These are phyloP conservation scores for Antheraea yamamai DNA, from an alignment of 2,888 invertebrate species.

Conservation along the genomic window DNA sequence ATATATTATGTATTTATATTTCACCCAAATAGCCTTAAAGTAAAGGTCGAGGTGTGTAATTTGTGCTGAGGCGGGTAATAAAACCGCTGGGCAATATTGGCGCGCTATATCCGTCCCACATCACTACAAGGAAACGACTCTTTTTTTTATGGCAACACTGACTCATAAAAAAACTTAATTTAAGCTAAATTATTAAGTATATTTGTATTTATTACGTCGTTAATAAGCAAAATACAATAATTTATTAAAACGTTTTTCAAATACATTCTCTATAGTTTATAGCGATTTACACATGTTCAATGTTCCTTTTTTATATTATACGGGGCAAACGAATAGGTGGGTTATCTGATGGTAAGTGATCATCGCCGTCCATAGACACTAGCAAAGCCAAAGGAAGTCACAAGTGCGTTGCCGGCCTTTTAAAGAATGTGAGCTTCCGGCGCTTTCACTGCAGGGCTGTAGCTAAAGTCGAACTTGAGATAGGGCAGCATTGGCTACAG, in stretches of 20 bases:
- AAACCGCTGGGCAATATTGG: conserved; percentile 9
- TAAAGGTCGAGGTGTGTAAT: conserved; percentile 10
- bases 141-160: neutral
- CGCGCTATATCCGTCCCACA: neutral
- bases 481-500: no score
- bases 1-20: conserved; percentile 6
- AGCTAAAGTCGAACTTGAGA: no score
- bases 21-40: conserved; percentile 3
- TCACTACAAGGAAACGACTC: conserved; percentile 7
- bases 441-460: no score
- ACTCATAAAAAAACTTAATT: neutral
- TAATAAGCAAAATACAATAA: neutral
- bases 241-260: neutral
- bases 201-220: neutral
- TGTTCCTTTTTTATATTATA: no score
- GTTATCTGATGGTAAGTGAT: no score
- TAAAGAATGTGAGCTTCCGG: no score
- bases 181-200: neutral
- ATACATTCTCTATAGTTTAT: neutral
- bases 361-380: no score
- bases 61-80: conserved; percentile 4
- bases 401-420: no score
- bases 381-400: no score
- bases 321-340: no score
- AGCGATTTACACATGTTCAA: neutral